Evolutionary conservation across 2,888 invertebrate genomes (phyloP).

Genomic region (Protophormia terraenovae): DNA sequence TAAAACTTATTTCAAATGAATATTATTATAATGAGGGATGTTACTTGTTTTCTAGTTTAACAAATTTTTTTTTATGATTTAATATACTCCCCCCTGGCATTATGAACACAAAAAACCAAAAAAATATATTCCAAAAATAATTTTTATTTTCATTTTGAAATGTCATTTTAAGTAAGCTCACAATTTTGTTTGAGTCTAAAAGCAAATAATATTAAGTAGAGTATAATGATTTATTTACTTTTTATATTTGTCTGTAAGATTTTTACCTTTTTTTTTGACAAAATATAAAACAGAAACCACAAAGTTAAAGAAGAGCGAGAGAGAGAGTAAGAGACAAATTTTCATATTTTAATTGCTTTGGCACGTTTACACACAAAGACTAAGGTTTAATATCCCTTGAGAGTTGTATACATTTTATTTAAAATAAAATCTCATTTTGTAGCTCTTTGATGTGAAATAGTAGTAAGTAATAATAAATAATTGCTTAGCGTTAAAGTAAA

Average conservation of each 20-base stretch:
- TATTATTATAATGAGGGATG: slow-evolving; percentile 39
- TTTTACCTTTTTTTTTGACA: background rate
- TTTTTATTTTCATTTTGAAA: slow-evolving; percentile 16
- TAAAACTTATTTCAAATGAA: background rate
- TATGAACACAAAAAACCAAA: background rate
- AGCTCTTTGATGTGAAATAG: slow-evolving; percentile 73
- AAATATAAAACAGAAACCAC: slow-evolving; percentile 69
- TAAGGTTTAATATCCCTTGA: slow-evolving; percentile 48
- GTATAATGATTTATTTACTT: slow-evolving; percentile 46
- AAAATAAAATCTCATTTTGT: slow-evolving; percentile 65
- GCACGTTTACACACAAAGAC: slow-evolving; percentile 66
- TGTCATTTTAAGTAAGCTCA: slow-evolving; percentile 5
- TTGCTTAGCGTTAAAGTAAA: slow-evolving; percentile 54
- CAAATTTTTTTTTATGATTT: too few relatives aligned
- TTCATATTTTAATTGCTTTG: slow-evolving; percentile 79
- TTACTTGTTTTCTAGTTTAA: background rate
- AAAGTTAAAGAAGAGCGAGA: too few relatives aligned
- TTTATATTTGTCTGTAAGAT: slow-evolving; percentile 17
- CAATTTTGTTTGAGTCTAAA: background rate
- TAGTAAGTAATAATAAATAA: slow-evolving; percentile 52
- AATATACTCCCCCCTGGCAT: background rate
- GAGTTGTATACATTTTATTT: slow-evolving; percentile 32
- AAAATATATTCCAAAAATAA: slow-evolving; percentile 35
- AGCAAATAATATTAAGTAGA: slow-evolving; percentile 11
- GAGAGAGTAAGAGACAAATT: slow-evolving; percentile 65